Conservation (phyloP, 2,113 vertebrate species). For the Epinephelus cyanopodus region DNA sequence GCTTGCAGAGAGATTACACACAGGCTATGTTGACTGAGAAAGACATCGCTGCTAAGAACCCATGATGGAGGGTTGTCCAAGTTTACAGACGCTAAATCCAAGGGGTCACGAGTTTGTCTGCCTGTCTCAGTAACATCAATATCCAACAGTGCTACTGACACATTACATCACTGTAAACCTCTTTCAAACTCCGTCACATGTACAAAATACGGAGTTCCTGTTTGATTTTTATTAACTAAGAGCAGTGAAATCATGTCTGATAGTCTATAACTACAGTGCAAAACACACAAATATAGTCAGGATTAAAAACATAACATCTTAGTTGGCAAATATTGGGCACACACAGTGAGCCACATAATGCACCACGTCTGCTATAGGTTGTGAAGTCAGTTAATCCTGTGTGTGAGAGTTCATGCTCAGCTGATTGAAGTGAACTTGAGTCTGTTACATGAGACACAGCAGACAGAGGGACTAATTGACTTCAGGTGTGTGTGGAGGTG, state of each 20-base stretch:
- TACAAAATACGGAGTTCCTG: too few relatives aligned
- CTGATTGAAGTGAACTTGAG: slow-evolving; percentile 7
- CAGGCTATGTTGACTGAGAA: slow-evolving; percentile 45
- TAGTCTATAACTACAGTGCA: background rate
- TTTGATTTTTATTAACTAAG: too few relatives aligned
- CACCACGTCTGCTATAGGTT: too few relatives aligned
- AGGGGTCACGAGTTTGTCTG: slow-evolving; percentile 1
- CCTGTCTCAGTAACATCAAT: background rate
- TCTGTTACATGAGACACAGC: slow-evolving; percentile 20
- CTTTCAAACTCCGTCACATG: too few relatives aligned
- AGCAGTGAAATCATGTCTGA: background rate
- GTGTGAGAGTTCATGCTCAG: background rate
- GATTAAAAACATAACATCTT: too few relatives aligned
- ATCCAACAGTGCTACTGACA: background rate
- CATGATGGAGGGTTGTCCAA: background rate
- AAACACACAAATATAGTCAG: too few relatives aligned
- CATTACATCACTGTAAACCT: too few relatives aligned
- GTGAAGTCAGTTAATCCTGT: too few relatives aligned
- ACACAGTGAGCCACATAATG: too few relatives aligned
- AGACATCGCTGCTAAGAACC: slow-evolving; percentile 17
- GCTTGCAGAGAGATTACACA: slow-evolving; percentile 45
- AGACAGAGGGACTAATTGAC: slow-evolving; percentile 37
- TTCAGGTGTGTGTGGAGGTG: slow-evolving; percentile 43
- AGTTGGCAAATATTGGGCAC: too few relatives aligned
- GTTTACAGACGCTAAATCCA: slow-evolving; percentile 29